Evolutionary conservation across 2,888 invertebrate species (phyloP).

Genomic region (Drosophila anomalata): DNA sequence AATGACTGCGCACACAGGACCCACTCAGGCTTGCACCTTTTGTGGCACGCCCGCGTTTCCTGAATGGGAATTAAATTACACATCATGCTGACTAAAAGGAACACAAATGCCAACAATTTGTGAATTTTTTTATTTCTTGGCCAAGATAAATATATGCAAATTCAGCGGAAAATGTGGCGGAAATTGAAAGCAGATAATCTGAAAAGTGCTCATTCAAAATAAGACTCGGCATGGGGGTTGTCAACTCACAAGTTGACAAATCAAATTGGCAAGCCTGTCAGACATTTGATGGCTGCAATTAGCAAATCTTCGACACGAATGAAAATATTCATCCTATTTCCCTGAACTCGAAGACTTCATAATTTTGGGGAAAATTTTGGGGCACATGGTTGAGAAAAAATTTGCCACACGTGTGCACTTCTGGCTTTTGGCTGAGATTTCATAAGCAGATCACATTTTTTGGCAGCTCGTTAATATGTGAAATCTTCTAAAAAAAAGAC

Average conservation of each 20-base stretch:
- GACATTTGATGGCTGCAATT: constrained; percentile 23
- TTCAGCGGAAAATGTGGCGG: constrained; percentile 29
- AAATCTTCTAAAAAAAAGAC: constrained; percentile 18
- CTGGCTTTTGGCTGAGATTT: constrained; percentile 1
- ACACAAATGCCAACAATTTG: constrained; percentile 5
- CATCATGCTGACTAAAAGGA: constrained; percentile 11
- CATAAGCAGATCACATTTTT: constrained; percentile 26
- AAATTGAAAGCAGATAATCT: constrained; percentile 43
- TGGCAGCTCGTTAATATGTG: constrained; percentile 22
- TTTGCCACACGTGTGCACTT: constrained; percentile 2
- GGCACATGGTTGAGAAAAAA: neutral
- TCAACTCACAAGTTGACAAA: constrained; percentile 1
- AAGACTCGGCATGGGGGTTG: neutral
- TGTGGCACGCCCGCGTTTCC: constrained; percentile 5
- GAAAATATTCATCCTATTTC: neutral
- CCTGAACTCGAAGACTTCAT: constrained; percentile 1
- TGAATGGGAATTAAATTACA: constrained; percentile 41
- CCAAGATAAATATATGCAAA: constrained; percentile 11
- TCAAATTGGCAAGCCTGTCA: constrained; percentile 9
- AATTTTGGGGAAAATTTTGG: too few species aligned
- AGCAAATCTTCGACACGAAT: constrained; percentile 5
- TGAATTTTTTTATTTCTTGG: neutral
- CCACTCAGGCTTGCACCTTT: constrained; percentile 20
- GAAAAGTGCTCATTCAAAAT: constrained; percentile 12
- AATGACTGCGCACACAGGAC: constrained; percentile 20